Conservation (phyloP, 2,888 invertebrate species). For the Ornithoptera priamus region DNA sequence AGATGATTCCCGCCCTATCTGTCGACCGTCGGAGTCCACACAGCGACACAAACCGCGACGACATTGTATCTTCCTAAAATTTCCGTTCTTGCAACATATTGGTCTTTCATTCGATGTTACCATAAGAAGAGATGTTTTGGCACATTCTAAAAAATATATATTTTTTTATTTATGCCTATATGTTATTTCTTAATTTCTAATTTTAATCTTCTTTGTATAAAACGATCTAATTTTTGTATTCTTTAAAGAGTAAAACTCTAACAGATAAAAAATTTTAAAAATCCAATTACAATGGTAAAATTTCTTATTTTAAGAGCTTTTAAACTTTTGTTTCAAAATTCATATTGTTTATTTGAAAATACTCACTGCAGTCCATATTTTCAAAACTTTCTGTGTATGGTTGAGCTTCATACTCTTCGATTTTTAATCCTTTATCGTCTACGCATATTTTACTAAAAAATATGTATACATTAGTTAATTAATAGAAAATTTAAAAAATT, state of each 20-base stretch:
- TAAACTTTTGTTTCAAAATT: slow-evolving; percentile 38
- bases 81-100: slow-evolving; percentile 82
- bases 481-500: no score
- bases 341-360: background rate
- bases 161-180: background rate
- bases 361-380: slow-evolving; percentile 83
- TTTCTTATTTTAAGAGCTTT: no score
- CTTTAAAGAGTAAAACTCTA: no score
- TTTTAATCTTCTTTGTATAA: no score
- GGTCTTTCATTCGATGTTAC: slow-evolving; percentile 68
- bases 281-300: no score
- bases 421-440: slow-evolving; percentile 75
- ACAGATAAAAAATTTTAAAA: no score
- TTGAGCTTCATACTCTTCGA: slow-evolving; percentile 71
- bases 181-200: background rate
- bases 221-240: no score
- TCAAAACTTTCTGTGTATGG: slow-evolving; percentile 45
- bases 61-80: slow-evolving; percentile 82
- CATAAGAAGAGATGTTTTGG: slow-evolving; percentile 74
- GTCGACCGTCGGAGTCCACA: slow-evolving; percentile 81
- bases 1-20: slow-evolving; percentile 59
- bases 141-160: slow-evolving; percentile 80
- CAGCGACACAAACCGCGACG: slow-evolving; percentile 82
- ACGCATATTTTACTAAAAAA: slow-evolving; percentile 79
- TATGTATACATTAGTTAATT: background rate